Evolutionary conservation across 2,888 invertebrate species (phyloP).

Genomic region (Epinotia brunnichana): DNA sequence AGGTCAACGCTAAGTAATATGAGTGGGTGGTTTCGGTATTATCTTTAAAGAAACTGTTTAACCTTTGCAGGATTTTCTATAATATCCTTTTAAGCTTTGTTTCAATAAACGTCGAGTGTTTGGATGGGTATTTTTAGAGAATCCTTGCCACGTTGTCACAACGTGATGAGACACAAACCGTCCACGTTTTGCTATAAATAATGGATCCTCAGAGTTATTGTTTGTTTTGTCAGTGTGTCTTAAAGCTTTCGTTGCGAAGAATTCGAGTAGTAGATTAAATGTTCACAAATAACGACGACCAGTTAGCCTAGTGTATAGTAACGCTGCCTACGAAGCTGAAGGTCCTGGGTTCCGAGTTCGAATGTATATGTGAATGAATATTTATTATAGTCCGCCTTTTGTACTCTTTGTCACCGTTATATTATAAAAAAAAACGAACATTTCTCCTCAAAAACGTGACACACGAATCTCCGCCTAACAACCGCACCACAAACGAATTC

Average conservation of each 20-base stretch:
- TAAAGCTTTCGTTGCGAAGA: neutral
- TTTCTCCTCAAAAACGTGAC: neutral
- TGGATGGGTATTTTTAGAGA: neutral
- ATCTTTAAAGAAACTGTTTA: neutral
- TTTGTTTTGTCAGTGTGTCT: neutral
- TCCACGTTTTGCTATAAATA: neutral
- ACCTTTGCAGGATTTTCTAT: neutral
- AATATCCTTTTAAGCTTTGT: neutral
- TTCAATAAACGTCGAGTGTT: neutral
- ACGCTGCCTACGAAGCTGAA: no score
- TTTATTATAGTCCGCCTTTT: no score
- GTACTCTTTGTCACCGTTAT: no score
- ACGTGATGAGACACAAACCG: slow-evolving; percentile 8
- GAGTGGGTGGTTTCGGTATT: neutral
- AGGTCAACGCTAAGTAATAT: neutral
- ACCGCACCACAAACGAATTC: neutral
- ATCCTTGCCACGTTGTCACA: neutral
- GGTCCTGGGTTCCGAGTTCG: no score
- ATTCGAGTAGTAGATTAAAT: neutral
- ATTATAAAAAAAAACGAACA: no score
- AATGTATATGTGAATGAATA: no score
- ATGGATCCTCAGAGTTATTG: neutral
- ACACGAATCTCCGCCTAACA: neutral
- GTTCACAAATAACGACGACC: no score
- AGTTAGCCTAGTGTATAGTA: no score